A percentile compares a stretch with the other conserved stretches of the same genome.
These are phyloP conservation scores for Girardinus metallicus DNA, from an alignment of 2,797 vertebrate species.

Conservation along the genomic window DNA sequence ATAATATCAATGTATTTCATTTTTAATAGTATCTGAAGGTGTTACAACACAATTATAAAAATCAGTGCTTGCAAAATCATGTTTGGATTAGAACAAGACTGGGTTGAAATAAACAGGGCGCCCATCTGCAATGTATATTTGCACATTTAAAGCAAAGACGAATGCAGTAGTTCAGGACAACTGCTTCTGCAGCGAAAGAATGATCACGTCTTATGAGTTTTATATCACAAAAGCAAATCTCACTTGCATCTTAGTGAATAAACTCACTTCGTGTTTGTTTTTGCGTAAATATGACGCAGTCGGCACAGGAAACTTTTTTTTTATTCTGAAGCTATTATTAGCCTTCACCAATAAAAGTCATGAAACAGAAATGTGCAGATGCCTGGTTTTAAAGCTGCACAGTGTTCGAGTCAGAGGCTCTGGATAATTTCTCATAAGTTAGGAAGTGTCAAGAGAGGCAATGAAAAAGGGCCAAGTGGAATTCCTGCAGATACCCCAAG, in stretches of 20 bases:
- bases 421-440: conserved; percentile 41
- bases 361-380: not conserved
- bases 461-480: conserved; percentile 31
- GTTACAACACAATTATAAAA: not conserved
- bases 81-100: not conserved
- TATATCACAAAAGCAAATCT: not conserved
- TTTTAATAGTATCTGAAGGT: too few relatives aligned
- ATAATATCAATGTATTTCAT: too few relatives aligned
- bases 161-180: not conserved
- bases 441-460: conserved; percentile 40
- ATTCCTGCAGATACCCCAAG: conserved; percentile 19
- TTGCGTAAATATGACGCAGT: not conserved
- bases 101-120: not conserved
- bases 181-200: not conserved
- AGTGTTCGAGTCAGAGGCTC: conserved; percentile 3
- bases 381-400: conserved; percentile 7
- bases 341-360: not conserved
- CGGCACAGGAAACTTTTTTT: not conserved
- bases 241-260: not conserved
- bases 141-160: not conserved
- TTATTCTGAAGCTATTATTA: not conserved
- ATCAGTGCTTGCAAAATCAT: not conserved
- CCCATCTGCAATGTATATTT: not conserved
- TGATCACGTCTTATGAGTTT: not conserved
- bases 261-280: not conserved